Evolutionary conservation across 2,888 invertebrate genomes (phyloP).

Genomic region (Epinotia nisella): DNA sequence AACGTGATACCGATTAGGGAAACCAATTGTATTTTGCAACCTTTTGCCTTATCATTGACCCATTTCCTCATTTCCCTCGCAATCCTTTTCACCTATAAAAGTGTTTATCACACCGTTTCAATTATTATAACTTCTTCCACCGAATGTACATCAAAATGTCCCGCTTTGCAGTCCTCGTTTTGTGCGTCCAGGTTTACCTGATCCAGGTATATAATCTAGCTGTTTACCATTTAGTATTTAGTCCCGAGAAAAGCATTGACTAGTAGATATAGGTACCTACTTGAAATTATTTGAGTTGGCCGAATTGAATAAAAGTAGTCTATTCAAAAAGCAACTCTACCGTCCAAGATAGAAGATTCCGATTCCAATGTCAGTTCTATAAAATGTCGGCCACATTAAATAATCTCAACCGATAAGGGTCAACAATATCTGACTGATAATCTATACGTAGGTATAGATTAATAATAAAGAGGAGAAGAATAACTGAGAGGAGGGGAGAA

Average conservation of each 20-base stretch:
- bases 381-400: too few species aligned
- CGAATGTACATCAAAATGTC: conserved; percentile 5
- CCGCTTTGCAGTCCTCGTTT: background rate
- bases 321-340: too few species aligned
- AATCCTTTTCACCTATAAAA: conserved; percentile 1
- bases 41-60: conserved; percentile 16
- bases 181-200: conserved; percentile 24
- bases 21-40: background rate
- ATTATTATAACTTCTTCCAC: background rate
- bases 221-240: background rate
- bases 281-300: too few species aligned
- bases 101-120: background rate
- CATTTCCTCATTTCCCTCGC: conserved; percentile 10
- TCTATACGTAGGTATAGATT: too few species aligned
- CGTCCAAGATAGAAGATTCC: too few species aligned
- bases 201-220: conserved; percentile 31
- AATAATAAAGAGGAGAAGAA: too few species aligned
- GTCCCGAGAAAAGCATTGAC: background rate
- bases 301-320: too few species aligned
- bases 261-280: too few species aligned
- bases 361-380: too few species aligned
- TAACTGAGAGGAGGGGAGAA: too few species aligned
- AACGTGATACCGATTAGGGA: conserved; percentile 2
- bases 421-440: too few species aligned
- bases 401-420: too few species aligned